Evolutionary conservation across 2,113 vertebrate genomes (phyloP).

Genomic region (Polyodon spathula): DNA sequence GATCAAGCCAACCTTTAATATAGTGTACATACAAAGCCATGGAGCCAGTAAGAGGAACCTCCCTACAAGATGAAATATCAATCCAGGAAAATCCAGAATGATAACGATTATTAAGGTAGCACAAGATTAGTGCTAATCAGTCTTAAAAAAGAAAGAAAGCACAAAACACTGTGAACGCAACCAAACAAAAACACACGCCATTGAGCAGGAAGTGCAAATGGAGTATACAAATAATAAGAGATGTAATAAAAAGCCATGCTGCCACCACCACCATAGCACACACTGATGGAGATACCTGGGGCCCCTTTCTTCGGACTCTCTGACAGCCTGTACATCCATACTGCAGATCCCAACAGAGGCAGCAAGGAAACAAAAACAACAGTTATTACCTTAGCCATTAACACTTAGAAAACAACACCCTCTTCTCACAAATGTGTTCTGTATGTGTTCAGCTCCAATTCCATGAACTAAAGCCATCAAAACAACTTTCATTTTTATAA

Average conservation of each 20-base stretch:
- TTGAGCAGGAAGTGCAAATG: not conserved
- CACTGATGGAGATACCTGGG: slow-evolving; percentile 68
- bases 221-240: not conserved
- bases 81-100: too few species aligned
- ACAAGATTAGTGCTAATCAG: not conserved
- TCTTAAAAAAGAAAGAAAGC: not conserved
- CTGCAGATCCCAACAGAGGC: slow-evolving; percentile 62
- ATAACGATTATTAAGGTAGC: too few species aligned
- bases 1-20: too few species aligned
- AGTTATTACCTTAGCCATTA: slow-evolving; percentile 34
- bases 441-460: too few species aligned
- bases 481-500: too few species aligned
- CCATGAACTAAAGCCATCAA: too few species aligned
- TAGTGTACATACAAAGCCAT: too few species aligned
- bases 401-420: too few species aligned
- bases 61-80: too few species aligned
- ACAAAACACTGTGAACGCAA: not conserved
- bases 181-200: not conserved
- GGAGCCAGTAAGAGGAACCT: too few species aligned
- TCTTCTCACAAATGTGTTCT: too few species aligned
- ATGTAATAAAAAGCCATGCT: slow-evolving; percentile 1
- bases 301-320: slow-evolving; percentile 89
- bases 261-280: slow-evolving; percentile 10
- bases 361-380: slow-evolving; percentile 39
- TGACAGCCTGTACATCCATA: slow-evolving; percentile 96